A percentile compares a stretch with the other conserved stretches of the same genome.
phyloP scores from a whole-genome alignment of 2,797 vertebrate species.

The Serranus cabrilla region DNA sequence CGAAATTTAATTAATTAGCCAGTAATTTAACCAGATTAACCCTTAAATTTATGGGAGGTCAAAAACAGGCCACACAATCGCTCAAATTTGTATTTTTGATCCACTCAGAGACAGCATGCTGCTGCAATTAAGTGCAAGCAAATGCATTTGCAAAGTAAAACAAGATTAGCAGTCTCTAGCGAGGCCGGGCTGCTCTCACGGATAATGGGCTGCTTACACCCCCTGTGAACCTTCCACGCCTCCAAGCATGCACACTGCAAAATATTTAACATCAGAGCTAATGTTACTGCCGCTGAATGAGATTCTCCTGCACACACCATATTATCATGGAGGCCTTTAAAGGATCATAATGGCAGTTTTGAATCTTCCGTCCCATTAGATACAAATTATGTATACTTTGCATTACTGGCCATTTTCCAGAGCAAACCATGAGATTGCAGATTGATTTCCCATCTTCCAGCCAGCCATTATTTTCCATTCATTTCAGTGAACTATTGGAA shows the following conservation, averaged over 20 bases:
- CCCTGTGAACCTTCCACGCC: constrained; percentile 56
- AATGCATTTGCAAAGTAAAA: constrained; percentile 76
- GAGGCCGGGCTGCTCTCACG: constrained; percentile 41
- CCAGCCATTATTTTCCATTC: constrained; percentile 61
- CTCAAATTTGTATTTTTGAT: constrained; percentile 69
- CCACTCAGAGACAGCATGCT: constrained; percentile 54
- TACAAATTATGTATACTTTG: constrained; percentile 46
- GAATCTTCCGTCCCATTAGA: constrained; percentile 59
- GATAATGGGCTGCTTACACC: constrained; percentile 65
- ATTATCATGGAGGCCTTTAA: constrained; percentile 45
- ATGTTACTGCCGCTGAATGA: constrained; percentile 21
- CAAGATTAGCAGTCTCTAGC: constrained; percentile 68
- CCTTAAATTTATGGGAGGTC: constrained; percentile 57
- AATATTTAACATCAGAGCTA: constrained; percentile 42
- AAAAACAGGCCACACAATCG: constrained; percentile 56
- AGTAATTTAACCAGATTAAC: constrained; percentile 66
- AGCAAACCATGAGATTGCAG: constrained; percentile 41
- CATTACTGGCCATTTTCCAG: constrained; percentile 62
- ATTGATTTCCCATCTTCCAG: constrained; percentile 68
- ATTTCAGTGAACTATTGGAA: constrained; percentile 56
- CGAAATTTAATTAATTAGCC: constrained; percentile 58
- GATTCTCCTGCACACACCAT: constrained; percentile 27
- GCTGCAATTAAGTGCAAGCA: constrained; percentile 61
- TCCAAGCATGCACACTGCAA: constrained; percentile 38
- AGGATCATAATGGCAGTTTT: constrained; percentile 48